These are phyloP conservation scores for Malacoctenus gilli DNA, from an alignment of 2,797 vertebrate species.

Conservation along the genomic window DNA sequence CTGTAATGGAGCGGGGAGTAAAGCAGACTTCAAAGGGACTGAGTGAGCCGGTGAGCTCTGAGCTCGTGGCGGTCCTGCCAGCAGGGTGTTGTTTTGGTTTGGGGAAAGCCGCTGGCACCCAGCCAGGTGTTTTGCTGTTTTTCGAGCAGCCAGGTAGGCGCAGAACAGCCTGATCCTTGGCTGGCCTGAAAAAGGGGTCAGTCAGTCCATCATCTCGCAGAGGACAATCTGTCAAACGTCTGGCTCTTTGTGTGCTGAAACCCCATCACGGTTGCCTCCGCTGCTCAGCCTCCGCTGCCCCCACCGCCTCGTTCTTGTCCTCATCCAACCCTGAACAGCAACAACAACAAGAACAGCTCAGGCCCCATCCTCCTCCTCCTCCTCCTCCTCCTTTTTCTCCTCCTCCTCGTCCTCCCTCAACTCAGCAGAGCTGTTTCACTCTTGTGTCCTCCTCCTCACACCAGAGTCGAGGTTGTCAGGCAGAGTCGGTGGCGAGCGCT, in stretches of 20 bases:
- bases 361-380: slow-evolving; percentile 25
- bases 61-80: slow-evolving; percentile 48
- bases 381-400: no score
- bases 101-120: slow-evolving; percentile 62
- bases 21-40: slow-evolving; percentile 64
- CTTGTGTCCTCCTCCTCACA: slow-evolving; percentile 50
- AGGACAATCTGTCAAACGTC: slow-evolving; percentile 62
- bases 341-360: slow-evolving; percentile 54
- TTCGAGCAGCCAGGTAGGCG: slow-evolving; percentile 60
- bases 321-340: slow-evolving; percentile 62
- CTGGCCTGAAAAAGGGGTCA: slow-evolving; percentile 43
- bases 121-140: slow-evolving; percentile 60
- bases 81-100: slow-evolving; percentile 61
- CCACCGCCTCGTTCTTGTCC: slow-evolving; percentile 50
- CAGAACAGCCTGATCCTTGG: slow-evolving; percentile 56
- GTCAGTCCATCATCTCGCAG: slow-evolving; percentile 64
- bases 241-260: slow-evolving; percentile 66
- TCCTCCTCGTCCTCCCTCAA: slow-evolving; percentile 38
- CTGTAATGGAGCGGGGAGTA: slow-evolving; percentile 49
- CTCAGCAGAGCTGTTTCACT: slow-evolving; percentile 40
- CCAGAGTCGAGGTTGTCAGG: slow-evolving; percentile 65
- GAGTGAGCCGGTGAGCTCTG: slow-evolving; percentile 39
- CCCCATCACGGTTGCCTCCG: slow-evolving; percentile 10
- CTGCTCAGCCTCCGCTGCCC: not conserved
- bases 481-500: slow-evolving; percentile 58